Evolutionary conservation across 2,888 invertebrate genomes (phyloP).

Genomic region (Sesamia inferens): DNA sequence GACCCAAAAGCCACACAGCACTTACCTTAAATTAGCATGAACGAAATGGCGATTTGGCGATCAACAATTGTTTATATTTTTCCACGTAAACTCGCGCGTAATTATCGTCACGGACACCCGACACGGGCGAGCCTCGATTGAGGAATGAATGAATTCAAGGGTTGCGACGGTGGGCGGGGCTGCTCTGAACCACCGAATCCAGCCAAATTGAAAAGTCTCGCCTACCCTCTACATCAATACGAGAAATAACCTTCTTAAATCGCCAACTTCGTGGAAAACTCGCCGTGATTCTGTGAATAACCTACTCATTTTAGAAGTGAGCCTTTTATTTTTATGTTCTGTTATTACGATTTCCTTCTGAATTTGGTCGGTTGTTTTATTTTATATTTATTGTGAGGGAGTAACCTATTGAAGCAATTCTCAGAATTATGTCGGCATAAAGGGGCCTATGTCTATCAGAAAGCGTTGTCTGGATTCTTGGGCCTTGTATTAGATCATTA

Average conservation of each 20-base stretch:
- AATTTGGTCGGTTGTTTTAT: slow-evolving; percentile 59
- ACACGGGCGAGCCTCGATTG: slow-evolving; percentile 68
- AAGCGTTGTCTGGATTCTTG: slow-evolving; percentile 36
- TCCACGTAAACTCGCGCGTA: slow-evolving; percentile 74
- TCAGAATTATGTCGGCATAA: slow-evolving; percentile 65
- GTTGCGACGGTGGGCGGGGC: slow-evolving; percentile 84
- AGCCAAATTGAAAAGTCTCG: slow-evolving; percentile 66
- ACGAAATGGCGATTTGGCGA: slow-evolving; percentile 58
- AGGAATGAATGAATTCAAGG: slow-evolving; percentile 86
- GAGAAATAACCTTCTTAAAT: slow-evolving; percentile 59
- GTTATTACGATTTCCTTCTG: slow-evolving; percentile 44
- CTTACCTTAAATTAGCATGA: slow-evolving; percentile 52
- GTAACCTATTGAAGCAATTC: slow-evolving; percentile 68
- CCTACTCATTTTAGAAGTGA: slow-evolving; percentile 55
- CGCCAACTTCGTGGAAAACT: slow-evolving; percentile 76
- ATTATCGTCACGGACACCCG: slow-evolving; percentile 66
- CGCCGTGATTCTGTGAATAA: slow-evolving; percentile 71
- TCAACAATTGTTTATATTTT: slow-evolving; percentile 77
- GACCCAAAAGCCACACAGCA: slow-evolving; percentile 26
- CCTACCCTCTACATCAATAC: slow-evolving; percentile 30
- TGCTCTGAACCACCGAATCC: slow-evolving; percentile 69
- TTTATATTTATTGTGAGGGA: slow-evolving; percentile 65
- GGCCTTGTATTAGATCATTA: slow-evolving; percentile 28
- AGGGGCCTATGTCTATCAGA: slow-evolving; percentile 50
- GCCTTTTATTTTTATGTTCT: slow-evolving; percentile 15